Percentiles rank a stretch among this genome's conserved stretches.
Evolutionary conservation across 2,797 vertebrate genomes (phyloP).

Genomic region (Halcyon badia): DNA sequence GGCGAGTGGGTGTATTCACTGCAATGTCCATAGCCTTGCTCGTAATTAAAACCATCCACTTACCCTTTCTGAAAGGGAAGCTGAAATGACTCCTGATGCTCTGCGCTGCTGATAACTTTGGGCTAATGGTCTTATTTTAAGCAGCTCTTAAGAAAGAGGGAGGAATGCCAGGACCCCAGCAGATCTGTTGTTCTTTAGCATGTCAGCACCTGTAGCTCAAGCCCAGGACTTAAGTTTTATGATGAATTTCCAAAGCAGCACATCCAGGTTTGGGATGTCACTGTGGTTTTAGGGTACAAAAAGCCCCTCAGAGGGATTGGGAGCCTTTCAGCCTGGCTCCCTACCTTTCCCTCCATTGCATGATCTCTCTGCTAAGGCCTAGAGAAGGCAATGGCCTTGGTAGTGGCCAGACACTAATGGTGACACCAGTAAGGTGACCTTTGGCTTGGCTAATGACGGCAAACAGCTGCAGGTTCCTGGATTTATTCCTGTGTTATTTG

Average conservation of each 20-base stretch:
- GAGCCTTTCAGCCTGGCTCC: neutral
- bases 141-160: neutral
- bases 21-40: neutral
- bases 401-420: neutral
- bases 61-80: neutral
- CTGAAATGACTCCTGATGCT: neutral
- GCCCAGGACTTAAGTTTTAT: neutral
- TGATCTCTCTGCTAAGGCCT: neutral
- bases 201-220: conserved; percentile 21
- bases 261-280: neutral
- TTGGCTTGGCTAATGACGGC: conserved; percentile 29
- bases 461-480: neutral
- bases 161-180: neutral
- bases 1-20: neutral
- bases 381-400: neutral
- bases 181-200: neutral
- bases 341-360: neutral
- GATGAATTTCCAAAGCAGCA: neutral
- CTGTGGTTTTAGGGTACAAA: neutral
- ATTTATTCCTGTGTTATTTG: conserved; percentile 26
- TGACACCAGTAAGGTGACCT: conserved; percentile 39
- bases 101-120: conserved; percentile 17
- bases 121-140: conserved; percentile 61
- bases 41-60: neutral
- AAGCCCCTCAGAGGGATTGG: rapidly evolving